Base-by-base conservation (phyloP, 1,140 invertebrate species). In the Arctopsyche grandis region DNA sequence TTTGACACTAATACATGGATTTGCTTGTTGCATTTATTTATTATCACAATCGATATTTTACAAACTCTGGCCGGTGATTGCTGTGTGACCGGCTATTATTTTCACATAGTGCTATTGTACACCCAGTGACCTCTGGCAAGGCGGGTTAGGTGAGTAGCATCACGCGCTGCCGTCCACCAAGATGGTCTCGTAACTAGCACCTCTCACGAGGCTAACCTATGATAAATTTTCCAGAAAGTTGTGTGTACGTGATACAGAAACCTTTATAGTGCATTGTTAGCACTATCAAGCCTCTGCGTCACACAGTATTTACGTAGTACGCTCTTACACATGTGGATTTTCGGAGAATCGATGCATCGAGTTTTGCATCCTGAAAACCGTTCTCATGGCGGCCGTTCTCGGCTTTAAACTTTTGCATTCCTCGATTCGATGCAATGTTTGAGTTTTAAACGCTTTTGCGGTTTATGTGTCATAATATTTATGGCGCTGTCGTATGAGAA, bases 51-150 rank as follows among this genome's bases (percentile, higher is more conserved):
- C 16, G 48, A 26, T 12, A 22, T 26, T 71, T 74, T 9, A 48
- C 43, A 12, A 76, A 22, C 52, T 10, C 74, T 63, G 74, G 38
- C 16, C 74, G 58, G 58, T 74, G 69, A 70, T 70, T 70, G 19
- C 69, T 70, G 69, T 70, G 70, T 52, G 58, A 77, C 75, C 26
- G 77, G 22, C 77, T 46, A 78, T 78, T 78, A 78, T 78, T 71
- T 78, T 78, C 77, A 71, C 77, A 78, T 78, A 78, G 69, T 60
- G 66, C 69, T 52, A 78, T 71, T 71, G 77, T 70, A 71, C 58
- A 78, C 77, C 77, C 77, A 78, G 77, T 78, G 77, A 78, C 77
- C 77, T 56, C 69, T 71, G 77, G 24, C 46, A 19, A 16, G 69
- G 24, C 24, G 46, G 52, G 44, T 78, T 69, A 78, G 77, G 77